Percentiles rank a stretch among this genome's conserved stretches.
These are phyloP conservation scores for Ctenomys sociabilis DNA, from an alignment of 2,113 vertebrate species.

Conservation along the genomic window DNA sequence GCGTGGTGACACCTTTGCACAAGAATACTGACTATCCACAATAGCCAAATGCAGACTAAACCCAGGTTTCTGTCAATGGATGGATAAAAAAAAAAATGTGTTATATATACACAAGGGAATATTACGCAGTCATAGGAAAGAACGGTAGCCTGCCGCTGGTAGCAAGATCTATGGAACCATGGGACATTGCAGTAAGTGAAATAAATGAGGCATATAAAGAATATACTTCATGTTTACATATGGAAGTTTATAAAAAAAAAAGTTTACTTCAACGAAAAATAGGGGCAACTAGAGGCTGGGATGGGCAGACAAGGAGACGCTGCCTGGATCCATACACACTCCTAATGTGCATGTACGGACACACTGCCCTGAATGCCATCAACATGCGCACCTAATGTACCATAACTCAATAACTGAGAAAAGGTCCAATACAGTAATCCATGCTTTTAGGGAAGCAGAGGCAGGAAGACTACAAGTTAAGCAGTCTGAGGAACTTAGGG, in stretches of 20 bases:
- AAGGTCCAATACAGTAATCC: too few species aligned
- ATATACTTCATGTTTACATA: neutral
- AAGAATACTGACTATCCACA: neutral
- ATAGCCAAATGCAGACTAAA: neutral
- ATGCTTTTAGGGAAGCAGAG: neutral
- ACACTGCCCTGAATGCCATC: neutral
- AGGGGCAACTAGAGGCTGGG: neutral
- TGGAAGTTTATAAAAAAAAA: neutral
- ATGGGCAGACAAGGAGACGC: neutral
- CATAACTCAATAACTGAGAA: neutral
- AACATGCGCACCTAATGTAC: neutral
- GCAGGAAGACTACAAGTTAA: neutral
- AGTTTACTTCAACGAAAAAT: neutral
- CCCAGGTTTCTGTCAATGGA: neutral
- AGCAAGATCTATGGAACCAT: neutral
- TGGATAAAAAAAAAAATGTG: neutral
- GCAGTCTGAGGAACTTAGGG: too few species aligned
- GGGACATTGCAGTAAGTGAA: neutral
- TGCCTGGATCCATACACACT: neutral
- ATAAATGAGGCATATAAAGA: neutral
- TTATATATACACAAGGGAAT: neutral
- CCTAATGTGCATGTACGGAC: rapidly evolving
- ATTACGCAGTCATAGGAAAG: neutral
- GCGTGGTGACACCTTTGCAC: neutral
- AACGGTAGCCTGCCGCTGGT: neutral